A percentile compares a stretch with the other conserved stretches of the same genome.
Evolutionary conservation across 2,888 invertebrate species (phyloP).

Genomic region (Alloplasta piceator): DNA sequence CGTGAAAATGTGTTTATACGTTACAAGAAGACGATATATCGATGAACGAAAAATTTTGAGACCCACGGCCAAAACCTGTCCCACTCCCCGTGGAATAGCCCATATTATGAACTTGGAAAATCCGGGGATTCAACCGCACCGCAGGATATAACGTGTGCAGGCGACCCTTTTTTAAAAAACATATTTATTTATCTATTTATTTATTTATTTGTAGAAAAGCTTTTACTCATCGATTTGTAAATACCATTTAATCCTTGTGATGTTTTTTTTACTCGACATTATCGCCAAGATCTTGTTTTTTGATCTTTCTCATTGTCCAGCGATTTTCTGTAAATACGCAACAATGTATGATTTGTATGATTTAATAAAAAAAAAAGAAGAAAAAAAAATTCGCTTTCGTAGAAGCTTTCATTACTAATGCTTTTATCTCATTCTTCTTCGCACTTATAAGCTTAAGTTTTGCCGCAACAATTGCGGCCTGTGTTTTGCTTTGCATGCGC

Average conservation of each 20-base stretch:
- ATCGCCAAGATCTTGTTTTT: constrained; percentile 16
- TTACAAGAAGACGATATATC: no score
- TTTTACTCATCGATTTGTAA: constrained; percentile 40
- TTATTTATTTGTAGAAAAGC: constrained; percentile 46
- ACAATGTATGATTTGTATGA: constrained; percentile 54
- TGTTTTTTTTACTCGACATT: constrained; percentile 4
- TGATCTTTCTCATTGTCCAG: constrained; percentile 12
- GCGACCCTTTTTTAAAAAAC: constrained; percentile 6
- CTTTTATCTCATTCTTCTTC: constrained; percentile 36
- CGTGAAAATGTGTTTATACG: no score
- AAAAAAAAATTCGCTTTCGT: constrained; percentile 23
- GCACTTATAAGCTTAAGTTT: constrained; percentile 38
- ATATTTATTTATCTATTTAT: constrained; percentile 21
- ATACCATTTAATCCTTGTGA: constrained; percentile 21
- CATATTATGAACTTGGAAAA: constrained; percentile 17
- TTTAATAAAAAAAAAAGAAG: constrained; percentile 55
- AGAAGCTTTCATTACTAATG: constrained; percentile 56
- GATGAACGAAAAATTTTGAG: no score
- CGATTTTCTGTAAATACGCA: constrained; percentile 49
- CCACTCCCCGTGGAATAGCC: no score
- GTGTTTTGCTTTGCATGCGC: constrained; percentile 57
- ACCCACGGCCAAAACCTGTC: no score
- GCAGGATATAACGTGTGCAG: neutral
- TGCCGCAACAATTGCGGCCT: constrained; percentile 37
- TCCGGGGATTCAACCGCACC: neutral